Conservation (phyloP, 2,113 vertebrate genomes). For the Xenopus laevis region DNA sequence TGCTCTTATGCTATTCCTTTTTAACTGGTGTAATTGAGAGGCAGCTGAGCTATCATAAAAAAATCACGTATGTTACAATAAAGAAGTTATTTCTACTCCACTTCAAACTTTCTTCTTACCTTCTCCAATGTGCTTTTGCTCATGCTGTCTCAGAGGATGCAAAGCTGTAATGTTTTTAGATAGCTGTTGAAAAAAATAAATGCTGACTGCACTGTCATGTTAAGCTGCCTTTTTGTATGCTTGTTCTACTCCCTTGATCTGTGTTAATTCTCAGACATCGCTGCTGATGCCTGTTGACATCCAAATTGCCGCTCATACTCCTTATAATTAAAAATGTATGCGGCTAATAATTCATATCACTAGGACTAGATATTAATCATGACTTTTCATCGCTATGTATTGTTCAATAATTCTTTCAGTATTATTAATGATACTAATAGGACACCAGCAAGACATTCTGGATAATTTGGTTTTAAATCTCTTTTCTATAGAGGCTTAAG, state of each 20-base stretch:
- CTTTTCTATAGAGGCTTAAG: slow-evolving; percentile 28
- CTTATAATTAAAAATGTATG: slow-evolving; percentile 63
- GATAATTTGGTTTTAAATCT: slow-evolving; percentile 47
- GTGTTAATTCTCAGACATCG: slow-evolving; percentile 48
- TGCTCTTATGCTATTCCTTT: slow-evolving; percentile 49
- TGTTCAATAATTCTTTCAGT: slow-evolving; percentile 52
- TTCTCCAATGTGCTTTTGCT: slow-evolving; percentile 17
- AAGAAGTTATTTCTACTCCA: slow-evolving; percentile 44
- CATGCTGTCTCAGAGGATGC: slow-evolving; percentile 33
- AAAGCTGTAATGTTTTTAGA: slow-evolving; percentile 42
- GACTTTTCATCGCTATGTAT: slow-evolving; percentile 51
- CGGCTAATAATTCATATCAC: slow-evolving; percentile 61
- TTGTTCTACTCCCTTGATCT: slow-evolving; percentile 44
- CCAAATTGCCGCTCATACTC: slow-evolving; percentile 53
- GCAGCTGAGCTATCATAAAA: slow-evolving; percentile 46
- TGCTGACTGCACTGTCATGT: slow-evolving; percentile 50
- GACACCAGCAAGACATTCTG: slow-evolving; percentile 39
- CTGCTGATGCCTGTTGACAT: slow-evolving; percentile 59
- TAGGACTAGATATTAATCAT: slow-evolving; percentile 57
- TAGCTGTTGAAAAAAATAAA: slow-evolving; percentile 48
- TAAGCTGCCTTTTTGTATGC: slow-evolving; percentile 42
- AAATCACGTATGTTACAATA: slow-evolving; percentile 37
- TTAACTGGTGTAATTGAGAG: slow-evolving; percentile 48
- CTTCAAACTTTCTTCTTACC: slow-evolving; percentile 42
- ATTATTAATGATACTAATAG: slow-evolving; percentile 52